Base-by-base conservation (phyloP, 2,888 invertebrate genomes). In the Diarsia dahlii region DNA sequence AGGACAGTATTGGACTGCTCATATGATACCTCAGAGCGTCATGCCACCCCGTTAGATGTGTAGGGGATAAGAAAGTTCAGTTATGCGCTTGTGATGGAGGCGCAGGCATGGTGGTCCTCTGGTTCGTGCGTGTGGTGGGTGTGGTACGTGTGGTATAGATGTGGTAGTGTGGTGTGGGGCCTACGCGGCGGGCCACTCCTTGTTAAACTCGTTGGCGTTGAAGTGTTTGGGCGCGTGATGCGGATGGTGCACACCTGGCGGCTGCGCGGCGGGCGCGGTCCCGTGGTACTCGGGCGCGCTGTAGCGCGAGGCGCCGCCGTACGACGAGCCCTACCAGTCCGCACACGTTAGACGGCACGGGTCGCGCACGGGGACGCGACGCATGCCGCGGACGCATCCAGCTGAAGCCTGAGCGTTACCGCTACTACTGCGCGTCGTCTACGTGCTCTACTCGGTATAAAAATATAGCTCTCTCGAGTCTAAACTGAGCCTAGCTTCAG, bases 211-310 rank as follows among this genome's bases (percentile, higher is more conserved):
- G 94, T 93, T 94, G 93, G 94, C 91, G 92, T 87, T 92, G 96
- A 96, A 96, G 95, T 96, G 97, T 95, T 97, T 97, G 94, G 96
- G 96, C 93, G 96, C 96, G 95, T 96, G 96, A 89, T 96, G 96
- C 95, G 96, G 96, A 84, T 94, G 95, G 92, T 95, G 96, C 95
- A 95, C 95, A 96, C 96, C 96, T 96, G 95, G 95, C 88, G 94
- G 96, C 93, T 93, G 95, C 87, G 94, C 93, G 90, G 92, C 92
- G 87, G 92, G 90, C 91, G 95, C 93, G 89, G 94, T 85, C 88
- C 90, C 94, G 94, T 95, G 95, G 95, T 96, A 96, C 92, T 96
- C 95, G 90, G 90, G 87, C 91, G 92, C 95, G 89, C 92, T 93
- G 91, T 94, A 94, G n/a, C 96, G 95, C 91, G 95, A 93, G 87